Evolutionary conservation across 2,797 vertebrate species (phyloP).

Genomic region (Sciurus vulgaris): DNA sequence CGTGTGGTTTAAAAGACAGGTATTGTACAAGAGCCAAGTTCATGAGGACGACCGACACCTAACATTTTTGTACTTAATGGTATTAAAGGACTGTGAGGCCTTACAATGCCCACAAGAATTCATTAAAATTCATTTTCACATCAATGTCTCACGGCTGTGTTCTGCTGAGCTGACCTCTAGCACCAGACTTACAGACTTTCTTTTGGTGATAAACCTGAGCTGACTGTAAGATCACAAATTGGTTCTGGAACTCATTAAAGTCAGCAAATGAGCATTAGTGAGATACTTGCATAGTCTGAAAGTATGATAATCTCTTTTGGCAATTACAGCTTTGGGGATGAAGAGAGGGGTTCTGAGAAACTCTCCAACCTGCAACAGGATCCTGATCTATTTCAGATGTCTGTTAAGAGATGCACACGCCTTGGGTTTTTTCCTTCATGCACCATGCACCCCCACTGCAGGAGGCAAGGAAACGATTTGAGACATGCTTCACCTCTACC

Average conservation of each 20-base stretch:
- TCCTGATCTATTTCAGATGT: slow-evolving; percentile 2
- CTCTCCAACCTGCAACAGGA: neutral
- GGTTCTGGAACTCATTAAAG: slow-evolving; percentile 85
- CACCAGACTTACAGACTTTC: slow-evolving; percentile 61
- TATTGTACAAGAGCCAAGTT: neutral
- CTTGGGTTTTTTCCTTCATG: slow-evolving; percentile 50
- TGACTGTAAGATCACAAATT: slow-evolving; percentile 77
- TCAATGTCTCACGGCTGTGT: slow-evolving; percentile 14
- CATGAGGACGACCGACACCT: neutral
- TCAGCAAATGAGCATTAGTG: slow-evolving; percentile 80
- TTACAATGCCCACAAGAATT: neutral
- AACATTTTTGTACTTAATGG: slow-evolving; percentile 35
- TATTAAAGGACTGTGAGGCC: slow-evolving; percentile 25
- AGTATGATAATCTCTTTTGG: slow-evolving; percentile 76
- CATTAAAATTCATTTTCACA: slow-evolving; percentile 70
- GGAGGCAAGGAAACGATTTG: neutral
- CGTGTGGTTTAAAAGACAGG: neutral
- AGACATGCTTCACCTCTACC: neutral
- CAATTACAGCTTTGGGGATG: slow-evolving; percentile 58
- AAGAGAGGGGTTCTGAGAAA: neutral
- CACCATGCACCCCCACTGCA: neutral
- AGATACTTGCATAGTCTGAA: slow-evolving; percentile 72
- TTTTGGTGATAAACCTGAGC: slow-evolving; percentile 78
- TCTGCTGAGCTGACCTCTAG: slow-evolving; percentile 55
- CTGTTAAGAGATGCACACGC: neutral